A percentile compares a stretch with the other conserved stretches of the same genome.
phyloP scores from a whole-genome alignment of 1,140 invertebrate genomes.

The Colletes gigas region DNA sequence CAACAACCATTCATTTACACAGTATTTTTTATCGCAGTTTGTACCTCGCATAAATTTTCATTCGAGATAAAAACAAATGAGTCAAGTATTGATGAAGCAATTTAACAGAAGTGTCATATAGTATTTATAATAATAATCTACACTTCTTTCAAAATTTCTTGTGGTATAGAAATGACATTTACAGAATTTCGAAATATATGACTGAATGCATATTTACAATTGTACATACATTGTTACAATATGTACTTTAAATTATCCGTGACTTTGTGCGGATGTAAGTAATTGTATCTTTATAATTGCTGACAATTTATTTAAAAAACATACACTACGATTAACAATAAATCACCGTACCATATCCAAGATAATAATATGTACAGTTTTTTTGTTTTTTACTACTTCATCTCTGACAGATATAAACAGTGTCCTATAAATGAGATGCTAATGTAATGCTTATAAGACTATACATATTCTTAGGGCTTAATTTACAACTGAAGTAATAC shows the following conservation, averaged over 20 bases:
- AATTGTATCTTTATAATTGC: slow-evolving; percentile 58
- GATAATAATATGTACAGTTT: slow-evolving; percentile 77
- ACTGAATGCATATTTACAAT: slow-evolving; percentile 46
- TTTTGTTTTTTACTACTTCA: slow-evolving; percentile 52
- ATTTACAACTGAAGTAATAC: slow-evolving; percentile 68
- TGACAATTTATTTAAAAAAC: slow-evolving; percentile 77
- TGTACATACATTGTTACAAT: slow-evolving; percentile 33
- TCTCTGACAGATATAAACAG: slow-evolving; percentile 34
- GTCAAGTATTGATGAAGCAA: slow-evolving; percentile 5
- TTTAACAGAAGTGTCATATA: slow-evolving; percentile 27
- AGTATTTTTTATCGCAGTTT: slow-evolving; percentile 20
- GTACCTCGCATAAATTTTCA: slow-evolving; percentile 13
- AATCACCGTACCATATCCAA: slow-evolving; percentile 75
- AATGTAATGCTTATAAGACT: slow-evolving; percentile 65
- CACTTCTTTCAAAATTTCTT: neutral
- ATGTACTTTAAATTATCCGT: slow-evolving; percentile 46
- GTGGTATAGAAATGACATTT: slow-evolving; percentile 13
- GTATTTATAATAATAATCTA: slow-evolving; percentile 16
- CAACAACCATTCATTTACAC: slow-evolving; percentile 38
- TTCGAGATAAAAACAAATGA: slow-evolving; percentile 15
- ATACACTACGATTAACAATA: slow-evolving; percentile 78
- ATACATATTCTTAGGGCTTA: slow-evolving; percentile 66
- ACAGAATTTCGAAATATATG: slow-evolving; percentile 21
- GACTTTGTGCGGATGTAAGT: slow-evolving; percentile 47
- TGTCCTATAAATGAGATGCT: slow-evolving; percentile 35